Conservation (phyloP, 2,113 vertebrate species). For the Chaetorhynchus papuensis region DNA sequence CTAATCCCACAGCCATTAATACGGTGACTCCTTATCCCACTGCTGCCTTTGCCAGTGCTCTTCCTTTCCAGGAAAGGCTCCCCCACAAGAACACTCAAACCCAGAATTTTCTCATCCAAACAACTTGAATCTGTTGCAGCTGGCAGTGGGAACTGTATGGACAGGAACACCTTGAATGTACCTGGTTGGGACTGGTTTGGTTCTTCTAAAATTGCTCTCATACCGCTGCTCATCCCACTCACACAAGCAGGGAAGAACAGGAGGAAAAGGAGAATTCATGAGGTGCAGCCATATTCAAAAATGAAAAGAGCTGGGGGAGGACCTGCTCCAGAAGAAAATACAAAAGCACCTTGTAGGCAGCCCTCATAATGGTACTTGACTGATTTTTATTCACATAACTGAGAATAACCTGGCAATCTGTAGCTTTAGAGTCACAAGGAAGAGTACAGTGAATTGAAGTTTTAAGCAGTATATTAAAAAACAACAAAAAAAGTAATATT, state of each 20-base stretch:
- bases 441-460: not conserved
- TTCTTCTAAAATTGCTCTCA: not conserved
- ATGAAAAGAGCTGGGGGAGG: not conserved
- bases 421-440: not conserved
- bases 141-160: not conserved
- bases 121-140: not conserved
- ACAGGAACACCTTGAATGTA: fast-evolving
- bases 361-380: not conserved
- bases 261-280: not conserved
- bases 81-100: not conserved
- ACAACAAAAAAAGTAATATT: not conserved
- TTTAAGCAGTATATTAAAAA: not conserved
- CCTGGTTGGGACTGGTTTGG: not conserved
- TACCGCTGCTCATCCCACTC: not conserved
- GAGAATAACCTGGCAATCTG: slow-evolving; percentile 13
- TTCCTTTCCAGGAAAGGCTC: not conserved
- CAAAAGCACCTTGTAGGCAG: slow-evolving; percentile 23
- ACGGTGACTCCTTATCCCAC: fast-evolving
- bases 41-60: not conserved
- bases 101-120: not conserved
- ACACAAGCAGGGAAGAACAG: not conserved
- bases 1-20: not conserved
- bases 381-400: slow-evolving; percentile 28
- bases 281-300: not conserved
- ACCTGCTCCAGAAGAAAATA: not conserved